Base-by-base conservation (phyloP, 2,797 vertebrate genomes). In the Nyctibius grandis region DNA sequence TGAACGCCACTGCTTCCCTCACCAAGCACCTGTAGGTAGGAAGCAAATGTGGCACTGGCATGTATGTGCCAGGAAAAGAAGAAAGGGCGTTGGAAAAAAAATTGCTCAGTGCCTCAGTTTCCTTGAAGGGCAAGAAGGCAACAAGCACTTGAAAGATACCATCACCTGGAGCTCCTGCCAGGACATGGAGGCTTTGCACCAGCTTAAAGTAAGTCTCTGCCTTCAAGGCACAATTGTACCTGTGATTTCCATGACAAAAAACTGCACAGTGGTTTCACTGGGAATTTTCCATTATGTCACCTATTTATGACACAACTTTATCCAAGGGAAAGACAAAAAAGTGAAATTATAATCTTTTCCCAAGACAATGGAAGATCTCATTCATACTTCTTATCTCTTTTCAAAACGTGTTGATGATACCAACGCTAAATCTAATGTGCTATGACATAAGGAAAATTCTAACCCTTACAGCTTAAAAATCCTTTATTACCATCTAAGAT, bases 391-490 rank as follows among this genome's bases (percentile, higher is more conserved):
- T 85, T 69, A 79, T 64, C 26, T 89, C 51, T 93, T 87, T 91
- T 85, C 88, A 89, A 87, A 93, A 94, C 14, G 63, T 53, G 80
- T 79, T 76, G 70, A 81, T 88, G 85, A 79, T 79, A 73, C n/a
- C 70, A 93, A 73, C 33, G 26, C 42, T 96, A 85, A 92, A 94
- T 89, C 77, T 76, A 83, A 91, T 45, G 44, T 72, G 64, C 57
- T 85, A 89, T 3, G 25, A 87, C 81, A 88, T 60, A 77, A 91
- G 50, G 40, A 92, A 83, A 91, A 92, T 85, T 85, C 72, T 68
- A 91, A 93, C 44, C 48, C 61, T 87, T 63, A n/a, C 44, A 48
- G 82, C 78, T 93, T 85, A 95, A 92, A 96, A 89, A 78, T 53
- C 28, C 50, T 87, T 80, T 81, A 88, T 92, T 94, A 83, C 67